These are phyloP conservation scores for Uloborus diversus DNA, from an alignment of 1,140 invertebrate species.

Conservation along the genomic window DNA sequence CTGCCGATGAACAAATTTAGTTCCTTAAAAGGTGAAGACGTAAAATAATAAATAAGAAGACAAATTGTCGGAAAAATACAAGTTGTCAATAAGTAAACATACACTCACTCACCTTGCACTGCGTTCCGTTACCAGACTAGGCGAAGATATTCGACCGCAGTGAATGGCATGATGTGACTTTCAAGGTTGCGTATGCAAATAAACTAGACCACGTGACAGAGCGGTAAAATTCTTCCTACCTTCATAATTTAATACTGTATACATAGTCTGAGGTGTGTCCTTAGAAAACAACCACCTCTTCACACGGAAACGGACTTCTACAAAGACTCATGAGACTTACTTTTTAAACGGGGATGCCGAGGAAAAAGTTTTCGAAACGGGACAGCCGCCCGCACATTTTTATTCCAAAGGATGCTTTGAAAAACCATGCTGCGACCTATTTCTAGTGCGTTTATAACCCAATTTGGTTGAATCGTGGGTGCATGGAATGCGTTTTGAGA, in stretches of 20 bases:
- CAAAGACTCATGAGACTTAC: neutral
- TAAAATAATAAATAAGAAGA: too few species aligned
- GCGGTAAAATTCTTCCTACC: neutral
- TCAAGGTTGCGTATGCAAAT: constrained; percentile 13
- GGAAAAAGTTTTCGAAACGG: constrained; percentile 19
- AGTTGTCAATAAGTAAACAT: too few species aligned
- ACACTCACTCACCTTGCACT: constrained; percentile 9
- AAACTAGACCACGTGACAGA: constrained; percentile 10
- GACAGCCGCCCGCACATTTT: constrained; percentile 3
- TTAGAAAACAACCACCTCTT: constrained; percentile 30
- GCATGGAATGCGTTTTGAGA: neutral
- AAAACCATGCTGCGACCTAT: constrained; percentile 1
- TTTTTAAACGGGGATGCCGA: neutral
- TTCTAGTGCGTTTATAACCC: constrained; percentile 5
- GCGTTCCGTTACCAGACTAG: neutral
- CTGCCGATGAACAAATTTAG: too few species aligned
- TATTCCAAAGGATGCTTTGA: neutral
- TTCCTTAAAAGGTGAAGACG: too few species aligned
- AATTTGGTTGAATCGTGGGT: constrained; percentile 1
- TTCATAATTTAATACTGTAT: neutral
- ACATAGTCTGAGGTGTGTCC: neutral
- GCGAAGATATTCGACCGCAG: neutral
- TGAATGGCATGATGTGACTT: neutral
- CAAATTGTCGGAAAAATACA: too few species aligned
- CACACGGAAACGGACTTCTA: neutral